Percentiles rank a stretch among this genome's conserved stretches.
Evolutionary conservation across 2,797 vertebrate genomes (phyloP).

Genomic region (Moxostoma hubbsi): DNA sequence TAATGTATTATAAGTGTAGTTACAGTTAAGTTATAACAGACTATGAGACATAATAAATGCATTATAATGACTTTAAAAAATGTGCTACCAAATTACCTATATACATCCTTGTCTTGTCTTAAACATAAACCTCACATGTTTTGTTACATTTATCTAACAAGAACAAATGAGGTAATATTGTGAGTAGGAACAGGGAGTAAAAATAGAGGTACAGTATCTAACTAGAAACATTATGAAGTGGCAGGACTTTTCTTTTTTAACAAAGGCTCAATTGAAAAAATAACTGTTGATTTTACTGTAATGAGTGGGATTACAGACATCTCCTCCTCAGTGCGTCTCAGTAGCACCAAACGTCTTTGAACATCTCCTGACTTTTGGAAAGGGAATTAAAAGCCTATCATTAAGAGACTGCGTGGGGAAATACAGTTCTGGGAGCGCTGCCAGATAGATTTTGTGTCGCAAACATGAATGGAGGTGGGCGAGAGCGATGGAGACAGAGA

Average conservation of each 20-base stretch:
- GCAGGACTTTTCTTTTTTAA: slow-evolving; percentile 10
- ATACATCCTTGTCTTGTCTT: no score
- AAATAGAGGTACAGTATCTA: no score
- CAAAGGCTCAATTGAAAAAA: slow-evolving; percentile 36
- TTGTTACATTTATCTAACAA: no score
- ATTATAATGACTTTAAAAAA: no score
- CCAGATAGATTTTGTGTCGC: slow-evolving; percentile 56
- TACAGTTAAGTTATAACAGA: no score
- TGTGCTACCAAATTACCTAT: no score
- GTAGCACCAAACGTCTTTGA: slow-evolving; percentile 42
- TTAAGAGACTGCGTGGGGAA: slow-evolving; percentile 49
- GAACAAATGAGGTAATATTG: no score
- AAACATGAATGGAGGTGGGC: slow-evolving; percentile 43
- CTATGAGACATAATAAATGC: no score
- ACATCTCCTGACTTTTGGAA: slow-evolving; percentile 43
- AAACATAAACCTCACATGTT: no score
- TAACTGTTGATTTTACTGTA: slow-evolving; percentile 28
- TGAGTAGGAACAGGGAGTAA: no score
- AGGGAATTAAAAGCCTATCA: slow-evolving; percentile 54
- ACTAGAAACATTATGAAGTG: not conserved
- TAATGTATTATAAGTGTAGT: no score
- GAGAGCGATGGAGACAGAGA: slow-evolving; percentile 35
- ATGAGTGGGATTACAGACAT: slow-evolving; percentile 44
- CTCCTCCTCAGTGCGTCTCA: slow-evolving; percentile 9
- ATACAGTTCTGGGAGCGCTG: slow-evolving; percentile 59